phyloP scores from a whole-genome alignment of 2,113 vertebrate species.

The Rhinopomastus cyanomelas region DNA sequence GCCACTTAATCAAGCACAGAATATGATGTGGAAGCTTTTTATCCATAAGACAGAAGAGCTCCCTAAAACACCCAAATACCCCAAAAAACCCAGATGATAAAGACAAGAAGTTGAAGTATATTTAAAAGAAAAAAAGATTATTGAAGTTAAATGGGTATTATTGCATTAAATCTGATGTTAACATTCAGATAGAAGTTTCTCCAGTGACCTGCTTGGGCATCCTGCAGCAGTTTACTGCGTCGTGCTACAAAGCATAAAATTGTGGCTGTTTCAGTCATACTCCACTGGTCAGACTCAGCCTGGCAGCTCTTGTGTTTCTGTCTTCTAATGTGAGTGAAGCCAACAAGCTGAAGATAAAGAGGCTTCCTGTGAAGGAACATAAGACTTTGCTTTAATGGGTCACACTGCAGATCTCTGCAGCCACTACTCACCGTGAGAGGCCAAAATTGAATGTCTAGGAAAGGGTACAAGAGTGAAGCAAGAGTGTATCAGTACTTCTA shows the following conservation, averaged over 20 bases:
- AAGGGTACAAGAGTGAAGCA: neutral
- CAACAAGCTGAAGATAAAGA: conserved; percentile 47
- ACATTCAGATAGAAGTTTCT: neutral
- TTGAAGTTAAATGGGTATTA: neutral
- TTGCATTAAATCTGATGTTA: conserved; percentile 4
- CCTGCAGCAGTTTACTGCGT: neutral
- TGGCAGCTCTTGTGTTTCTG: conserved; percentile 9
- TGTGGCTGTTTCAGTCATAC: conserved; percentile 31
- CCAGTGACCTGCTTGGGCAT: neutral
- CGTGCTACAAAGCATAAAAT: neutral
- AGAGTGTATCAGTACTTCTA: neutral
- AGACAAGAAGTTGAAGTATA: neutral
- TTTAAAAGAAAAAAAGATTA: neutral
- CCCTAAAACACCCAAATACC: neutral
- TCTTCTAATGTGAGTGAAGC: neutral
- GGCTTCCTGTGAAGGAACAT: conserved; percentile 34
- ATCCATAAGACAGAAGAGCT: neutral
- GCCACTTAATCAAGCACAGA: neutral
- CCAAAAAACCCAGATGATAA: neutral
- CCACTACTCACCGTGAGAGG: neutral
- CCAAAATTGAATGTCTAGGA: neutral
- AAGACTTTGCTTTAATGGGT: conserved; percentile 15
- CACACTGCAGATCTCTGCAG: neutral
- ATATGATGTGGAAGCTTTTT: neutral
- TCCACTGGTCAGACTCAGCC: neutral